Evolutionary conservation across 2,113 vertebrate species (phyloP).

Genomic region (Myrmecophaga tridactyla): DNA sequence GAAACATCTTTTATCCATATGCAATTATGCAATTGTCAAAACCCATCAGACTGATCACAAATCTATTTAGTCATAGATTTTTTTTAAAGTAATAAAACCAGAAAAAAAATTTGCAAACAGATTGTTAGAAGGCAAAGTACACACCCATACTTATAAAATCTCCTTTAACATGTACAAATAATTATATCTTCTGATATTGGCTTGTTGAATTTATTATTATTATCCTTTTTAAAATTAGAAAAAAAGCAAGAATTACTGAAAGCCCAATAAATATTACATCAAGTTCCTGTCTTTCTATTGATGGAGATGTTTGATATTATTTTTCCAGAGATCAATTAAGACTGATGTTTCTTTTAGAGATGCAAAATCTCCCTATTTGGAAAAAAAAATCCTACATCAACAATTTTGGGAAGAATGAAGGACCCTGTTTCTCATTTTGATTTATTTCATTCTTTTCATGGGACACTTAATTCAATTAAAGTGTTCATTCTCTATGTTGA

Average conservation of each 20-base stretch:
- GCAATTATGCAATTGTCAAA: neutral
- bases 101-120: neutral
- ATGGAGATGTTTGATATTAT: slow-evolving; percentile 80
- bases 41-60: neutral
- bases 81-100: slow-evolving; percentile 31
- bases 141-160: neutral
- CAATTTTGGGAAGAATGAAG: slow-evolving; percentile 70
- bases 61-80: neutral
- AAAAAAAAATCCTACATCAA: slow-evolving; percentile 58
- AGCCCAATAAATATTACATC: slow-evolving; percentile 80
- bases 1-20: neutral
- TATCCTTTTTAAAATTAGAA: slow-evolving; percentile 76
- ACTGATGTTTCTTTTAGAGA: slow-evolving; percentile 71
- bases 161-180: slow-evolving; percentile 48
- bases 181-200: slow-evolving; percentile 61
- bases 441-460: slow-evolving; percentile 62
- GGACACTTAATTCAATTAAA: slow-evolving; percentile 73
- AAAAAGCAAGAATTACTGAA: slow-evolving; percentile 62
- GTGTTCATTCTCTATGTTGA: slow-evolving; percentile 31
- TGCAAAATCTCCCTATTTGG: slow-evolving; percentile 52
- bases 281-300: slow-evolving; percentile 74
- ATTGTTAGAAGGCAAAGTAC: neutral
- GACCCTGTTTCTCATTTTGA: slow-evolving; percentile 40
- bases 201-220: slow-evolving; percentile 76
- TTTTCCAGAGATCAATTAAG: slow-evolving; percentile 69